phyloP scores from a whole-genome alignment of 2,888 invertebrate species.

The Thyatira batis region DNA sequence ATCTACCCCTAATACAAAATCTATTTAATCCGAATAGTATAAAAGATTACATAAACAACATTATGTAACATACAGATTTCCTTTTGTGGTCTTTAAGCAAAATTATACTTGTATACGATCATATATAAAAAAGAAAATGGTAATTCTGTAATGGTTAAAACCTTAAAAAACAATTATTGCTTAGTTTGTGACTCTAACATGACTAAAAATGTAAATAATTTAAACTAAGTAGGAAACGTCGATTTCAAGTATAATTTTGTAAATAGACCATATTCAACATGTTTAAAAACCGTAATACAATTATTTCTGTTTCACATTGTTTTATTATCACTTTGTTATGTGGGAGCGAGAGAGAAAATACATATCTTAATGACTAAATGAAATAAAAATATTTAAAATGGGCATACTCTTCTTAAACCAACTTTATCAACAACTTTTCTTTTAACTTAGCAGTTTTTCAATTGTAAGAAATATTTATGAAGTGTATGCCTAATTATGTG shows the following conservation, averaged over 20 bases:
- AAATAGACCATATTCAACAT: background rate
- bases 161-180: background rate
- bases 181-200: background rate
- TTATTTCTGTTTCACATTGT: background rate
- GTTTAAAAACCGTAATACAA: background rate
- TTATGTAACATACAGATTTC: background rate
- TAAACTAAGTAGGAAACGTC: background rate
- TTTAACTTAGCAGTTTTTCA: no score
- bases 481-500: background rate
- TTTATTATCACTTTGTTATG: background rate
- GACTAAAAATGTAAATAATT: background rate
- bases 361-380: background rate
- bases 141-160: background rate
- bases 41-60: slow-evolving; percentile 50
- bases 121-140: background rate
- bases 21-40: slow-evolving; percentile 58
- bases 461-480: no score
- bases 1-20: slow-evolving; percentile 61
- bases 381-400: background rate
- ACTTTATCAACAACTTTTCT: no score
- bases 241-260: background rate
- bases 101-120: background rate
- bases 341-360: background rate
- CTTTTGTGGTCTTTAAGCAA: background rate
- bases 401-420: no score